Conservation (phyloP, 2,888 invertebrate species). For the Leistus spinibarbis region DNA sequence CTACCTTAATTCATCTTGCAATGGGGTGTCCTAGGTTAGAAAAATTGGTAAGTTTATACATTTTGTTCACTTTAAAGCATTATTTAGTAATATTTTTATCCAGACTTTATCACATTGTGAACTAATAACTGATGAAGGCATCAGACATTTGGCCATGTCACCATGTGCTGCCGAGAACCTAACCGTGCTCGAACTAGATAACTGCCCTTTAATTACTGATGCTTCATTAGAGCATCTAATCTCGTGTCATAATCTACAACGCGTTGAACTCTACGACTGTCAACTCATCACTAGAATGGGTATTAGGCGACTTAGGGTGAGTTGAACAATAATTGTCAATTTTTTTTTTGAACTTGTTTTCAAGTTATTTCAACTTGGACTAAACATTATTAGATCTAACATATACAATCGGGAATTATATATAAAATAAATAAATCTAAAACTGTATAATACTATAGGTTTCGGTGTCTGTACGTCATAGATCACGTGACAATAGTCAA, state of each 20-base stretch:
- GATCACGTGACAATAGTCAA: too few relatives aligned
- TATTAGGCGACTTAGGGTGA: conserved; percentile 92
- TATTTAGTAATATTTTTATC: conserved; percentile 28
- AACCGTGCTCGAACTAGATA: conserved; percentile 95
- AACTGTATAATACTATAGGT: too few relatives aligned
- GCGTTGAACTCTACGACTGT: conserved; percentile 98
- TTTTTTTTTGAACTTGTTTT: too few relatives aligned
- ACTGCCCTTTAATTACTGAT: conserved; percentile 98
- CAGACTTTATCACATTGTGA: conserved; percentile 99
- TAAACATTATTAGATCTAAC: too few relatives aligned
- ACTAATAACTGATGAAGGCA: conserved; percentile 97
- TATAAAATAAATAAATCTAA: too few relatives aligned
- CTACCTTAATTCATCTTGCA: conserved; percentile 89
- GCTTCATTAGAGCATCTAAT: conserved; percentile 92
- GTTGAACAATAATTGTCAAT: conserved; percentile 45
- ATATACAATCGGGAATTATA: too few relatives aligned
- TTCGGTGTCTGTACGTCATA: too few relatives aligned
- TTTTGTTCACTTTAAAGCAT: neutral
- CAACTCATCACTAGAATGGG: conserved; percentile 97
- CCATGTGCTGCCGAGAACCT: conserved; percentile 94
- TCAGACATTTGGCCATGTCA: conserved; percentile 89
- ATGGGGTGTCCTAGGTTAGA: conserved; percentile 95
- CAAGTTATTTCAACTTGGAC: too few relatives aligned
- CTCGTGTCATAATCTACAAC: conserved; percentile 92
- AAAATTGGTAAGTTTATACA: conserved; percentile 76